phyloP scores from a whole-genome alignment of 2,888 invertebrate species.

The Tetropium fuscum region DNA sequence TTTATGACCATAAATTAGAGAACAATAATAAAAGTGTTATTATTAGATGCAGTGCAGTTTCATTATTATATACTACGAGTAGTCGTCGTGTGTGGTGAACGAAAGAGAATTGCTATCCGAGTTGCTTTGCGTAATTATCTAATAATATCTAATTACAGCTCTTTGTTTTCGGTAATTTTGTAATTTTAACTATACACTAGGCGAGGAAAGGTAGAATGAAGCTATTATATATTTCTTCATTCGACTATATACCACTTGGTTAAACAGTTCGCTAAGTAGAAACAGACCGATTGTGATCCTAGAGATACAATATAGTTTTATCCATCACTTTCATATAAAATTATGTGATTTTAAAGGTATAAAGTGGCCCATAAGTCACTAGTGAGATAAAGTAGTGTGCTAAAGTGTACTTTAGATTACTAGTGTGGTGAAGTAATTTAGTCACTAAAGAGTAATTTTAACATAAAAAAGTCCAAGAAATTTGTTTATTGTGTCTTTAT shows the following conservation, averaged over 20 bases:
- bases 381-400: too few relatives aligned
- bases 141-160: slow-evolving; percentile 38
- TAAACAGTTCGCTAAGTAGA: slow-evolving; percentile 20
- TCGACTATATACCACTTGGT: slow-evolving; percentile 32
- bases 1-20: slow-evolving; percentile 27
- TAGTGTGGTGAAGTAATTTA: too few relatives aligned
- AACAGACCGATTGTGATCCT: neutral
- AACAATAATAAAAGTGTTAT: slow-evolving; percentile 24
- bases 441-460: too few relatives aligned
- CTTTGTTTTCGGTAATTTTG: slow-evolving; percentile 42
- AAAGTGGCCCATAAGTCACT: too few relatives aligned
- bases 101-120: slow-evolving; percentile 16
- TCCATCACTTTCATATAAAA: too few relatives aligned
- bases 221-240: slow-evolving; percentile 26
- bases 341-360: too few relatives aligned
- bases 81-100: neutral
- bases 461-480: too few relatives aligned
- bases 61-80: neutral
- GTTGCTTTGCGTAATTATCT: slow-evolving; percentile 30
- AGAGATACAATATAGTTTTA: neutral
- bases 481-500: too few relatives aligned
- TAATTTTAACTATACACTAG: slow-evolving; percentile 37
- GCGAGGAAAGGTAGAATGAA: slow-evolving; percentile 25
- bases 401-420: too few relatives aligned
- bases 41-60: slow-evolving; percentile 4